A percentile compares a stretch with the other conserved stretches of the same genome.
These are phyloP conservation scores for Fukomys damarensis DNA, from an alignment of 2,113 vertebrate genomes.

Conservation along the genomic window DNA sequence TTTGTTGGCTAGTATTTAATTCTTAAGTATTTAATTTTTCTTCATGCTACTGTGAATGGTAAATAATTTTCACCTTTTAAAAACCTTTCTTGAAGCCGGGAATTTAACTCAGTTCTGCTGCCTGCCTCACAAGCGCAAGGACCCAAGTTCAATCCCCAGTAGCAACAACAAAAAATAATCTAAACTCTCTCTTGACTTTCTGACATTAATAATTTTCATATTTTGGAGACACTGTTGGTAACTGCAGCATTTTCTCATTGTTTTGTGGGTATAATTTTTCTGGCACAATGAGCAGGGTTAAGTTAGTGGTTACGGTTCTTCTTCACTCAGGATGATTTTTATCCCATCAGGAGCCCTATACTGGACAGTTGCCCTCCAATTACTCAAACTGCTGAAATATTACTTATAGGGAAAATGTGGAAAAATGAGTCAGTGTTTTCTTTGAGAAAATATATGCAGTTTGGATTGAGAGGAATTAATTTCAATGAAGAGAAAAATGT, in stretches of 20 bases:
- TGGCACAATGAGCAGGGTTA: conserved; percentile 8
- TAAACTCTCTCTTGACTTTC: background rate
- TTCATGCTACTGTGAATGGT: background rate
- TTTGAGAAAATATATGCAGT: conserved; percentile 49
- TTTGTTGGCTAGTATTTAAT: background rate
- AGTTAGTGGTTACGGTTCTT: background rate
- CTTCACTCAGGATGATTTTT: background rate
- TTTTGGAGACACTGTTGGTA: conserved; percentile 2
- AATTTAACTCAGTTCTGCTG: no score
- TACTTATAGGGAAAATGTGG: conserved; percentile 21
- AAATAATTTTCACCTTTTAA: conserved; percentile 29
- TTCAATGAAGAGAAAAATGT: conserved; percentile 47
- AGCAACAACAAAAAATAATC: no score
- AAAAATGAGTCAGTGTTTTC: conserved; percentile 16
- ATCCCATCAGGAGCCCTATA: background rate
- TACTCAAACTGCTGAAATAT: conserved; percentile 59
- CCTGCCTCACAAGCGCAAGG: no score
- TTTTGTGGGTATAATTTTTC: conserved; percentile 44
- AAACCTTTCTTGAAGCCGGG: no score
- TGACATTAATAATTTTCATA: conserved; percentile 42
- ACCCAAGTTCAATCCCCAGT: no score
- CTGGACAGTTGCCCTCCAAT: background rate
- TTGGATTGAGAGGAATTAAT: conserved; percentile 40
- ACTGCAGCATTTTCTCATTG: background rate
- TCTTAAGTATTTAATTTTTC: background rate